Conservation (phyloP, 2,113 vertebrate genomes). For the Apodemus sylvaticus region DNA sequence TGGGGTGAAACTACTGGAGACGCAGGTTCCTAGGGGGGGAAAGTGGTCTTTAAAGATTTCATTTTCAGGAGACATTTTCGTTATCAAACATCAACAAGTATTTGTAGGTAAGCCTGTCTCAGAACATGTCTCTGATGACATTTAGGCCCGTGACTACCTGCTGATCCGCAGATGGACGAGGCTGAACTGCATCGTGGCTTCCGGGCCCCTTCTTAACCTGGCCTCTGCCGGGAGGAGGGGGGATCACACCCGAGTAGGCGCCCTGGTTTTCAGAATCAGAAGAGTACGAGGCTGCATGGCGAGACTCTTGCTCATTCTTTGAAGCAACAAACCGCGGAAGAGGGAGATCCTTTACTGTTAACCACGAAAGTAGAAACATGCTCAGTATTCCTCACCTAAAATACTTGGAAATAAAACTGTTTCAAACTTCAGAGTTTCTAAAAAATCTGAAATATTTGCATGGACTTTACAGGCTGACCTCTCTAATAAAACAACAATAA, state of each 20-base stretch:
- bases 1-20: constrained; percentile 97
- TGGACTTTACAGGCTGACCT: not conserved
- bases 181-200: constrained; percentile 92
- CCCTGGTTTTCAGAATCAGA: constrained; percentile 94
- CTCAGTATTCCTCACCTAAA: constrained; percentile 4
- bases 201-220: constrained; percentile 95
- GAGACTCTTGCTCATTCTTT: constrained; percentile 95
- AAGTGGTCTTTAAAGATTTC: constrained; percentile 66
- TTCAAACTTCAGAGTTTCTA: not conserved
- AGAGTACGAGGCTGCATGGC: constrained; percentile 91
- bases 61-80: constrained; percentile 7
- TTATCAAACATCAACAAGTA: not conserved
- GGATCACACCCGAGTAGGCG: constrained; percentile 95
- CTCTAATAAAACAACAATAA: not conserved
- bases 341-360: constrained; percentile 95
- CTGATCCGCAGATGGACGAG: constrained; percentile 89
- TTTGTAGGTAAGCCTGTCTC: not conserved
- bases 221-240: constrained; percentile 93
- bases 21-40: constrained; percentile 90
- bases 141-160: constrained; percentile 87
- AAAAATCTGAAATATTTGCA: not conserved
- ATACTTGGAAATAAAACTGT: not conserved
- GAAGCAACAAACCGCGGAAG: constrained; percentile 95
- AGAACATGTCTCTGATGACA: not conserved
- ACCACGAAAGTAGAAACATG: constrained; percentile 54